Evolutionary conservation across 1,140 invertebrate species (phyloP).

Genomic region (Ceratosolen fusciceps): DNA sequence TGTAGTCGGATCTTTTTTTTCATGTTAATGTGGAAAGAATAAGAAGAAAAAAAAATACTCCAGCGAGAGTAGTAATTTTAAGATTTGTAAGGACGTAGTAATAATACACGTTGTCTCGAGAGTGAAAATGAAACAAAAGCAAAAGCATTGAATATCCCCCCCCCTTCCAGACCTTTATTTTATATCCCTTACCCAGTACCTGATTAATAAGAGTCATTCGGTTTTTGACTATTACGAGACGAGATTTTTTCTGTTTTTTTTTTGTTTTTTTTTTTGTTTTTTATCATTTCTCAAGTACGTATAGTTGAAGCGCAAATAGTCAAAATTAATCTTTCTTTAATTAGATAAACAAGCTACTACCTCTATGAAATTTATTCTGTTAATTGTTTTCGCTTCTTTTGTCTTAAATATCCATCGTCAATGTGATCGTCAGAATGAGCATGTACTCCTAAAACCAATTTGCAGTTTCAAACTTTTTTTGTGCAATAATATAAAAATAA

Average conservation of each 20-base stretch:
- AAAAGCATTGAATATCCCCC: conserved; percentile 25
- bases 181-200: conserved; percentile 41
- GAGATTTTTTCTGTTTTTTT: conserved; percentile 33
- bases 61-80: conserved; percentile 39
- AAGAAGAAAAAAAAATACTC: conserved; percentile 33
- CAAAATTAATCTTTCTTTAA: conserved; percentile 40
- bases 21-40: conserved; percentile 16
- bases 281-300: conserved; percentile 37
- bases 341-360: conserved; percentile 43
- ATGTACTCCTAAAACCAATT: background rate
- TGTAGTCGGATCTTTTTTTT: conserved; percentile 46
- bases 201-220: conserved; percentile 47
- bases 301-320: conserved; percentile 44
- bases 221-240: conserved; percentile 37
- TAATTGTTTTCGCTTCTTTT: background rate
- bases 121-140: background rate
- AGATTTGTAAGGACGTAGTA: conserved; percentile 37
- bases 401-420: conserved; percentile 36
- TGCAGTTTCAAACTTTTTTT: conserved; percentile 28
- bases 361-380: conserved; percentile 36
- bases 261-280: no score
- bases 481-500: conserved; percentile 42
- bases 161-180: conserved; percentile 18
- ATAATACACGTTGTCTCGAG: conserved; percentile 9
- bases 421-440: background rate